Base-by-base conservation (phyloP, 2,888 invertebrate species). In the Brachyopa scutellaris region DNA sequence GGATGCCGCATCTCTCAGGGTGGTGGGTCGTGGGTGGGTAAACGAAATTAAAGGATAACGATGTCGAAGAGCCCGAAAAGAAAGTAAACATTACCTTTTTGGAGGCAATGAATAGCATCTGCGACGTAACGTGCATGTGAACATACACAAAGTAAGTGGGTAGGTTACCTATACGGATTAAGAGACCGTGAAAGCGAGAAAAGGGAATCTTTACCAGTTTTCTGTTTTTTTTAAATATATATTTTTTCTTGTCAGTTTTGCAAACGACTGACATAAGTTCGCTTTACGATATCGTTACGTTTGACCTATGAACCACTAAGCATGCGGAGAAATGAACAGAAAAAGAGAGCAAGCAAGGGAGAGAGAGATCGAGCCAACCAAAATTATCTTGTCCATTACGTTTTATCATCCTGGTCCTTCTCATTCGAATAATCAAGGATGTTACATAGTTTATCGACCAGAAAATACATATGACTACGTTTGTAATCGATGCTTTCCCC, bases 11-110 rank as follows among this genome's bases (percentile, higher is more conserved):
- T 57, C 74, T 61, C 77, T 26, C 62, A 33, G 11, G 1, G 26
- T n/a, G n/a, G n/a, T n/a, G n/a, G n/a, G n/a, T n/a, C n/a, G n/a
- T n/a, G n/a, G n/a, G n/a, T n/a, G 67, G 74, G 49, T 74, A 80
- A 80, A 80, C 79, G 79, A 80, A 80, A 74, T 80, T 80, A 80
- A 80, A 69, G 79, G 79, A 80, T 80, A 80, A 80, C 74, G 67
- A 69, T 69, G 74, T 69, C 74, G 79, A 80, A 74, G 66, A 69
- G 55, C 42, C 40, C 9, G 17, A 57, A 42, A 53, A 36, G 21
- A 49, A 31, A 62, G 61, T 67, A 73, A 79, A 79, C 74, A 55
- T 26, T 62, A 40, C 69, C 40, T 73, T 66, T 45, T 38, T 19
- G 15, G 49, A 1, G 59, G 73, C 79, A 57, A 74, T 80, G 79